Evolutionary conservation across 2,113 vertebrate species (phyloP).

Genomic region (Salvelinus sp.): DNA sequence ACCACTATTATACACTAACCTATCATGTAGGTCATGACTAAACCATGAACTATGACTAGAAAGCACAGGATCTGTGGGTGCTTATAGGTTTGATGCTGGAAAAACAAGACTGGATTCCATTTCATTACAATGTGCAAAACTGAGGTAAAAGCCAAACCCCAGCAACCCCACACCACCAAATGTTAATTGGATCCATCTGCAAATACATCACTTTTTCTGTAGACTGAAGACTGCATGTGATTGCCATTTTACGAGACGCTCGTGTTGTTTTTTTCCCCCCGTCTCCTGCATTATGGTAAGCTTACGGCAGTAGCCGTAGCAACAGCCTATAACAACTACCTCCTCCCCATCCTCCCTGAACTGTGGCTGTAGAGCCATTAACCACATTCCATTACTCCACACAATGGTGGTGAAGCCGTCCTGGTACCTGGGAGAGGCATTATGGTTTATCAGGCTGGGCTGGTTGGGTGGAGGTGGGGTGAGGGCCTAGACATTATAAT

Average conservation of each 20-base stretch:
- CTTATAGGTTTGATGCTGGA: neutral
- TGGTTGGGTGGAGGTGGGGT: neutral
- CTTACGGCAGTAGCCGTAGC: slow-evolving; percentile 6
- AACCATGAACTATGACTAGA: no score
- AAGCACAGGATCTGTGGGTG: neutral
- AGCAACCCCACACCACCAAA: neutral
- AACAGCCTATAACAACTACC: slow-evolving; percentile 7
- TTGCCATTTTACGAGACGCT: neutral
- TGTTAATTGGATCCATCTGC: slow-evolving; percentile 8
- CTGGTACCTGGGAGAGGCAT: slow-evolving; percentile 2
- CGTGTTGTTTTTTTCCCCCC: neutral
- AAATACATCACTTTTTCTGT: neutral
- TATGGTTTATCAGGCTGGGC: slow-evolving; percentile 4
- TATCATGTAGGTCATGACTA: no score
- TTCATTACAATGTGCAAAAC: neutral
- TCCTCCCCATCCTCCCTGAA: neutral
- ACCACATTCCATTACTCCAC: slow-evolving; percentile 24
- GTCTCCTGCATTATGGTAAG: neutral
- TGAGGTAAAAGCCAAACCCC: neutral
- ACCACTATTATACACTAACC: no score
- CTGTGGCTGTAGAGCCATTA: slow-evolving; percentile 4
- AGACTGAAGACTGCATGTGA: neutral
- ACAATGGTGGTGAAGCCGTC: neutral
- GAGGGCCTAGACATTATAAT: neutral
- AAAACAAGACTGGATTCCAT: neutral